Conservation (phyloP, 2,797 vertebrate genomes). For the Natrix natrix region DNA sequence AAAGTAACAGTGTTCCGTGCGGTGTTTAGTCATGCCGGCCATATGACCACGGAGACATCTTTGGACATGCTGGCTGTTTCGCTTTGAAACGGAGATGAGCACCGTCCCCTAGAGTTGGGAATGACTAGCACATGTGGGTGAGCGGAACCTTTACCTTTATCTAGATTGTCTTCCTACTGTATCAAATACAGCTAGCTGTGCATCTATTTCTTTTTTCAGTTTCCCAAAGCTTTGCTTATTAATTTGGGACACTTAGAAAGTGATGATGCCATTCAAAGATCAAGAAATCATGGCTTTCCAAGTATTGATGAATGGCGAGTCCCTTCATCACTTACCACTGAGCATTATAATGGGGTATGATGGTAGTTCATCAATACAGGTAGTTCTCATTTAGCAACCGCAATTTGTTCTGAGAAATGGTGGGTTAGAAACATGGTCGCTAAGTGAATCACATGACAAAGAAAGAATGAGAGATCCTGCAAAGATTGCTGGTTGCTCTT, state of each 20-base stretch:
- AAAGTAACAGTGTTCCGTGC: no score
- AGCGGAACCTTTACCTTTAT: no score
- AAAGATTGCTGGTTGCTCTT: neutral
- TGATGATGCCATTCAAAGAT: neutral
- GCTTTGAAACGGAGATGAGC: no score
- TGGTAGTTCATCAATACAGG: neutral
- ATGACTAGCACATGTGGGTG: no score
- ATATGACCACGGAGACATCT: no score
- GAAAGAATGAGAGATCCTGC: neutral
- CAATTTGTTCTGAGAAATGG: neutral
- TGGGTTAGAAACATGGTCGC: neutral
- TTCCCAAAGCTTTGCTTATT: neutral
- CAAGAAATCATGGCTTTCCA: neutral
- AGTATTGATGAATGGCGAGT: neutral
- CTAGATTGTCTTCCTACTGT: slow-evolving; percentile 17
- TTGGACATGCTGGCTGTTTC: no score
- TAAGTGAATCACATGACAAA: neutral
- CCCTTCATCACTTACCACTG: neutral
- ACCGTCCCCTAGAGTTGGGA: no score
- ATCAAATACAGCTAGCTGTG: slow-evolving; percentile 13
- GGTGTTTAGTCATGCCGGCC: no score
- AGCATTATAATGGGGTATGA: neutral
- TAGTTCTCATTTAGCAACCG: neutral
- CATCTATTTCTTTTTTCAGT: neutral
- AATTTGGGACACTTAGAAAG: neutral